Percentiles rank a stretch among this genome's conserved stretches.
Conservation (phyloP, 2,888 invertebrate genomes). For the Philaethria dido region DNA sequence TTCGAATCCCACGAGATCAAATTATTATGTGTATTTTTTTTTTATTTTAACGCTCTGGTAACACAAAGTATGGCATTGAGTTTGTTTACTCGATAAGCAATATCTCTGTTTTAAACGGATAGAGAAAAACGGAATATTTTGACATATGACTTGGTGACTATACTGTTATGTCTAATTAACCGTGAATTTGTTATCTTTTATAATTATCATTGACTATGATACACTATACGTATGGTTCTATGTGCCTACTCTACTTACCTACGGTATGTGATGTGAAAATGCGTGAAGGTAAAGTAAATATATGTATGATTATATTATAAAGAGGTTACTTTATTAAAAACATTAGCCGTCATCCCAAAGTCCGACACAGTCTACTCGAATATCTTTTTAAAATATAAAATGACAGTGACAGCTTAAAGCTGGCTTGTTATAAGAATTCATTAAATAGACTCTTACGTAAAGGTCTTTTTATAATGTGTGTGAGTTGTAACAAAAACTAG, state of each 20-base stretch:
- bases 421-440: background rate
- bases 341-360: background rate
- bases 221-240: background rate
- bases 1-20: no score
- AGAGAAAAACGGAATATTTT: no score
- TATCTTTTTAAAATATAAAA: conserved; percentile 5
- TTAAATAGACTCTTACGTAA: background rate
- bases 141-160: no score
- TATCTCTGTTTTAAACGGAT: no score
- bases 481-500: background rate
- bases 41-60: no score
- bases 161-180: no score
- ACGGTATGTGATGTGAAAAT: no score
- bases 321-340: background rate
- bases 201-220: background rate
- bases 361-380: background rate
- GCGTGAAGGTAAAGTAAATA: background rate
- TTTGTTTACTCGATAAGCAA: no score
- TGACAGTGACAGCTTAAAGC: conserved; percentile 8
- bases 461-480: background rate
- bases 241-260: no score
- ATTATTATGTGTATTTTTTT: no score
- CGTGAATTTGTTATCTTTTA: background rate
- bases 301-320: background rate
- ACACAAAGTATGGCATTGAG: no score